Conservation (phyloP, 2,888 invertebrate species). For the Dusona sp. region DNA sequence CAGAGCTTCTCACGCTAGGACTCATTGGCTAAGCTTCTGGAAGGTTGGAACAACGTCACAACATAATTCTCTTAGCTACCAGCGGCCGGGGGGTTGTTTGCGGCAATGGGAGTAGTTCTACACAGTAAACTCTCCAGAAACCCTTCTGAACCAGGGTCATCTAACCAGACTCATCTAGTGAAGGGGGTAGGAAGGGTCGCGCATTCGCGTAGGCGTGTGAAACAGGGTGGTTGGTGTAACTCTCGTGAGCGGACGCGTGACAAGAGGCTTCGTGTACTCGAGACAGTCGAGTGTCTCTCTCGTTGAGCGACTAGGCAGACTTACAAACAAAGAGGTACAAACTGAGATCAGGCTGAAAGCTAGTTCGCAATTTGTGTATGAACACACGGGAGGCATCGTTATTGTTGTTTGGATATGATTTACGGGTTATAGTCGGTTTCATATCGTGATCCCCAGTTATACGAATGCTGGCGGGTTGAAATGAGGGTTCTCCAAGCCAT, state of each 20-base stretch:
- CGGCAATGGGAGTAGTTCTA: constrained; percentile 35
- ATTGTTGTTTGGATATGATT: constrained; percentile 65
- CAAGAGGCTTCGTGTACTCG: constrained; percentile 62
- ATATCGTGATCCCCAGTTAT: constrained; percentile 6
- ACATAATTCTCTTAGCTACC: constrained; percentile 50
- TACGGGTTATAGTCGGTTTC: constrained; percentile 46
- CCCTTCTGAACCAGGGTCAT: constrained; percentile 57
- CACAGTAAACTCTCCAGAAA: constrained; percentile 58
- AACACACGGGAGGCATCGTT: constrained; percentile 54
- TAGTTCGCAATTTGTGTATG: constrained; percentile 58
- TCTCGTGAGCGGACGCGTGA: constrained; percentile 62
- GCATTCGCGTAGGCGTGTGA: constrained; percentile 55
- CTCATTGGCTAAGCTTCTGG: constrained; percentile 41
- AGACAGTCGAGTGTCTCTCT: constrained; percentile 44
- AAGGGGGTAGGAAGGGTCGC: constrained; percentile 14
- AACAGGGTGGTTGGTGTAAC: constrained; percentile 61
- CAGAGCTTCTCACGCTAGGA: constrained; percentile 27
- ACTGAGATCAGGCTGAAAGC: constrained; percentile 57
- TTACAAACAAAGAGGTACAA: constrained; percentile 51
- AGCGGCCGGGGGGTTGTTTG: constrained; percentile 24
- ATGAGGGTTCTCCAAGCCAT: constrained; percentile 13
- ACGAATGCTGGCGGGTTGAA: constrained; percentile 29
- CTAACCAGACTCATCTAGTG: constrained; percentile 51
- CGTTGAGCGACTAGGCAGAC: constrained; percentile 54
- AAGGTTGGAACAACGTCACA: constrained; percentile 31